A percentile compares a stretch with the other conserved stretches of the same genome.
Conservation (phyloP, 2,113 vertebrate genomes). For the Lophius piscatorius region DNA sequence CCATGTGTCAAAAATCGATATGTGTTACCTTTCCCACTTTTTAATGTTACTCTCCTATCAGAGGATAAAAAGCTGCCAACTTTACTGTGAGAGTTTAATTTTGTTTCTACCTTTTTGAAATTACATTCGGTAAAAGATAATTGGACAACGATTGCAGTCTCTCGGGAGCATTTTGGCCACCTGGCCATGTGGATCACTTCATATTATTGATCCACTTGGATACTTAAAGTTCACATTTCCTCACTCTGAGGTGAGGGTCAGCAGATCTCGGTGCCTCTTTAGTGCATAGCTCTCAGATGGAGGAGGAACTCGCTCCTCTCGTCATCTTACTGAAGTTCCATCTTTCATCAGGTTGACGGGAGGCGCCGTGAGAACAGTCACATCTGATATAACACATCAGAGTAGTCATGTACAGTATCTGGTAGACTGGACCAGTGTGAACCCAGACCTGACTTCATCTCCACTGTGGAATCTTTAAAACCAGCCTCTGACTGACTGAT, state of each 20-base stretch:
- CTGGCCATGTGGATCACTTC: constrained; percentile 6
- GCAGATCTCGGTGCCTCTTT: constrained; percentile 17
- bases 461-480: constrained; percentile 8
- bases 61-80: constrained; percentile 65
- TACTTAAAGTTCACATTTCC: constrained; percentile 59
- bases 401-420: constrained; percentile 18
- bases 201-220: constrained; percentile 12
- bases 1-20: constrained; percentile 15
- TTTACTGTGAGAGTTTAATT: constrained; percentile 39
- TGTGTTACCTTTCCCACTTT: constrained; percentile 61
- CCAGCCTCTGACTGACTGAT: background rate
- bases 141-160: constrained; percentile 36
- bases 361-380: constrained; percentile 32
- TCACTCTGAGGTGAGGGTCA: constrained; percentile 48
- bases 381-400: constrained; percentile 25
- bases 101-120: constrained; percentile 20
- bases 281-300: constrained; percentile 67
- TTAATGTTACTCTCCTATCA: constrained; percentile 35
- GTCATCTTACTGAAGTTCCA: constrained; percentile 8
- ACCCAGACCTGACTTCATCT: background rate
- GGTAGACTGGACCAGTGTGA: constrained; percentile 27
- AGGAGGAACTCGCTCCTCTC: constrained; percentile 29
- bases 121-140: constrained; percentile 67
- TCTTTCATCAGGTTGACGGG: constrained; percentile 16
- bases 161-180: constrained; percentile 8